Base-by-base conservation (phyloP, 2,113 vertebrate species). In the Leucopsar rothschildi region DNA sequence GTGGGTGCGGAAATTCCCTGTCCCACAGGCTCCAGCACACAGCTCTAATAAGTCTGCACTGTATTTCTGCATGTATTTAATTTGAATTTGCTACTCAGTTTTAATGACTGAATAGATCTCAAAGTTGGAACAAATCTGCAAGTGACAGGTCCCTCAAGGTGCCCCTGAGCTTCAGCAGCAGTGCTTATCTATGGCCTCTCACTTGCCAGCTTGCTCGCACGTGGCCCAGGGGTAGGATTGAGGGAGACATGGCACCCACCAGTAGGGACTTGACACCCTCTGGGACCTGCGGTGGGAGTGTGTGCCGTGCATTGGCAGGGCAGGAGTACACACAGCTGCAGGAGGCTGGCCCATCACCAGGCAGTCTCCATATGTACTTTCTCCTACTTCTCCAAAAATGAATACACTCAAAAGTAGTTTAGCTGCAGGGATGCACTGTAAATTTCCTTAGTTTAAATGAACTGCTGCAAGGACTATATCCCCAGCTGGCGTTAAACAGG, bases 381-480 rank as follows among this genome's bases (percentile, higher is more conserved):
- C 1, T 2, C 50, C 56, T 28, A 56, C 80, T 84, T n/a, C 73
- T 77, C 72, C 10, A 40, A 83, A 84, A 49, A 57, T 15, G 4
- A 61, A 81, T 40, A 4, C 42, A 5, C 65, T 53, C 28, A 61
- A 56, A 57, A 66, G 66, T 45, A 56, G 47, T 88, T 83, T 56
- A 84, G 73, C 92, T 80, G 81, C 49, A 42, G 40, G 79, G 61
- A 79, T 52, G 70, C 40, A 23, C 80, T 81, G 68, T 93, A 87
- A 90, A 83, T 93, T 93, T 86, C 93, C 56, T 69, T 71, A 21
- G 66, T 93, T 88, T 85, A 93, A 96, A 95, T 82, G 68, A 89
- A 76, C 55, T 16, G 55, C 24, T 40, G 47, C 72, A 63, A 65
- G 72, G 85, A 56, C 64, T 79, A 2, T 33, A 85, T 21, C 49